Evolutionary conservation across 2,113 vertebrate species (phyloP), one percentile per base, ranked within the genome.

Genomic region (Phainopepla nitens): DNA sequence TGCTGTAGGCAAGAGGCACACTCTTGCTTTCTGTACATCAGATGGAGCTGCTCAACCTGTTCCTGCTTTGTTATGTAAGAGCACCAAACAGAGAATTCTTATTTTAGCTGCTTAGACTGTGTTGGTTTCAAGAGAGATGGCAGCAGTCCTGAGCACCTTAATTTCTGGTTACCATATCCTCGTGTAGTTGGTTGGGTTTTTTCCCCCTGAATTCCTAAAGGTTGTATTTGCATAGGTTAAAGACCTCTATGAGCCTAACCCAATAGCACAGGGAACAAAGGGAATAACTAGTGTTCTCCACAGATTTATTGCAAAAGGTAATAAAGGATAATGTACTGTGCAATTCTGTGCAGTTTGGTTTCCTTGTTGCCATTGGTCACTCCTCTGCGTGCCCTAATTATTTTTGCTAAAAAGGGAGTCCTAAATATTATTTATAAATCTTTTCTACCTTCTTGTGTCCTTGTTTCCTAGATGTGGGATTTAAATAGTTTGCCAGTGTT

Each of bases 351-450:
- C 76, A 66, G 50, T 25, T 77, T 22, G 13, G 10, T 73, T 92
- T 89, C 58, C 27, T 86, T 70, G 15, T 89, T 90, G 47, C n/a
- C 4, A 1, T 4, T 93, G 76, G 51, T 81, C 44, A 54, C 24
- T 93, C 44, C 18, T 50, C 71, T 88, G 8, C 47, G 17, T 35
- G 88, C 11, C 82, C 83, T 93, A 78, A 78, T 94, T 96, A 66
- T 71, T 92, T 94, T 91, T 78, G 17, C 60, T 78, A 82, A 81
- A 93, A 94, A 71, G 33, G 9, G 44, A 83, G 35, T 86, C 35
- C 68, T 83, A 62, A 68, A 27, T 79, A 17, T 50, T 95, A 81
- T 88, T 90, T 88, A 69, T 88, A 94, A 79, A 42, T 73, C 21
- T 3, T 61, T 25, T 82, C 5, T 2, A 47, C 42, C 36, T 68